A percentile compares a stretch with the other conserved stretches of the same genome.
These are phyloP conservation scores for Urocolius indicus DNA, from an alignment of 2,113 vertebrate genomes.

Conservation along the genomic window DNA sequence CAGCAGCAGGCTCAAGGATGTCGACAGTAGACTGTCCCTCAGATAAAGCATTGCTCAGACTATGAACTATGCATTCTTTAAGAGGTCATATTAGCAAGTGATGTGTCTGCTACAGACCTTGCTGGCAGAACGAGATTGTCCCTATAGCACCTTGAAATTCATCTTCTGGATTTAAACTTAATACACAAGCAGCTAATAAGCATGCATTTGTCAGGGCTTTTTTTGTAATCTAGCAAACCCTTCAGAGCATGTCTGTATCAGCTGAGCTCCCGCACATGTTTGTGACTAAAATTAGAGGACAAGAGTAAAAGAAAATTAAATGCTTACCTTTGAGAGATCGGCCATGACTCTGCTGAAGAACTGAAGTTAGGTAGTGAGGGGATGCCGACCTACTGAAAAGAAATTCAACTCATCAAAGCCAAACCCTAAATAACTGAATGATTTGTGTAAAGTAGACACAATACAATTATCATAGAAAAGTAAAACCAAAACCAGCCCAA, in stretches of 20 bases:
- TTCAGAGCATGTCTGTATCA: background rate
- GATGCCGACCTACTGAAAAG: conserved; percentile 89
- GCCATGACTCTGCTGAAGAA: conserved; percentile 85
- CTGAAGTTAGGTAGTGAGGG: conserved; percentile 87
- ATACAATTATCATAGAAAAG: background rate
- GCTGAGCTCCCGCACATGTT: background rate
- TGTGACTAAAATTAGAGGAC: background rate
- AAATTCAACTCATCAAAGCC: conserved; percentile 48
- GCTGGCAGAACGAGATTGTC: background rate
- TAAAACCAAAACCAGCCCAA: background rate
- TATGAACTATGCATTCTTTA: background rate
- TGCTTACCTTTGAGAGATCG: conserved; percentile 92
- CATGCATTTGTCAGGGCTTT: accelerated
- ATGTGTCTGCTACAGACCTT: background rate
- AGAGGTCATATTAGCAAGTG: background rate
- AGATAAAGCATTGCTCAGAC: too few species aligned
- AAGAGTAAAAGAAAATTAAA: background rate
- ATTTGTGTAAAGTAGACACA: background rate
- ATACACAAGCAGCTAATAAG: background rate
- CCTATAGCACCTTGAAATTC: background rate
- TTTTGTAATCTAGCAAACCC: background rate
- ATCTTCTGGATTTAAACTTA: background rate
- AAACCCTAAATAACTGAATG: background rate
- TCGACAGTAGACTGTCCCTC: too few species aligned
- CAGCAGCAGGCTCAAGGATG: too few species aligned